These are phyloP conservation scores for Pelecanoides urinatrix DNA, from an alignment of 2,113 vertebrate genomes.

Conservation along the genomic window DNA sequence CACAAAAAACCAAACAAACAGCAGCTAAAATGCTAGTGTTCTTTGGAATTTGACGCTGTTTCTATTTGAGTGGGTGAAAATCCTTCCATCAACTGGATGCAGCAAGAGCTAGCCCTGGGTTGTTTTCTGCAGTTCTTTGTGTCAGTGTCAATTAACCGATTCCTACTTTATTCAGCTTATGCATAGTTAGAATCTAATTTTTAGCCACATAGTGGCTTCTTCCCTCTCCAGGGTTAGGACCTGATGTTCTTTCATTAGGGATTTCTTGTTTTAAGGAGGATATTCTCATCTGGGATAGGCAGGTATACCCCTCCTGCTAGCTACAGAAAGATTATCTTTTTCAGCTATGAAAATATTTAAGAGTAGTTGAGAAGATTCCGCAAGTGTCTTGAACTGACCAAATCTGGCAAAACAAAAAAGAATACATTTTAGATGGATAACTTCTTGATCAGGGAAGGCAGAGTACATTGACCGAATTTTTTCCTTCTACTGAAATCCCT, in stretches of 20 bases:
- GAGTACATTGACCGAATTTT: background rate
- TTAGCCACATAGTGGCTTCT: background rate
- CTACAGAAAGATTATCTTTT: background rate
- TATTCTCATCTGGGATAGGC: background rate
- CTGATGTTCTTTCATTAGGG: background rate
- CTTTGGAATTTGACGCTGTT: background rate
- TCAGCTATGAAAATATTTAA: background rate
- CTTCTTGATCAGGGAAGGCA: background rate
- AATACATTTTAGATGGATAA: background rate
- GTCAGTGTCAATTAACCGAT: fast-evolving
- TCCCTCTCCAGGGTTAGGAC: background rate
- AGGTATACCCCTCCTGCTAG: background rate
- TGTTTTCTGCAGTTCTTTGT: background rate
- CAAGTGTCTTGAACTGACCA: background rate
- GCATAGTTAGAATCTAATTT: background rate
- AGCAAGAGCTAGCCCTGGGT: background rate
- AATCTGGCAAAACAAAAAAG: background rate
- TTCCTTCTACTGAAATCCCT: background rate
- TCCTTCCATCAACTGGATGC: background rate
- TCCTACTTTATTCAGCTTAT: background rate
- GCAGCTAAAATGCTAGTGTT: background rate
- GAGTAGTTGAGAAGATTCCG: background rate
- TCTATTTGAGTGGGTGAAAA: background rate
- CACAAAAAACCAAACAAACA: background rate
- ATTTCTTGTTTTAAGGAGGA: background rate